Evolutionary conservation across 2,113 vertebrate genomes (phyloP).

Genomic region (Astatotilapia flaviijosephi): DNA sequence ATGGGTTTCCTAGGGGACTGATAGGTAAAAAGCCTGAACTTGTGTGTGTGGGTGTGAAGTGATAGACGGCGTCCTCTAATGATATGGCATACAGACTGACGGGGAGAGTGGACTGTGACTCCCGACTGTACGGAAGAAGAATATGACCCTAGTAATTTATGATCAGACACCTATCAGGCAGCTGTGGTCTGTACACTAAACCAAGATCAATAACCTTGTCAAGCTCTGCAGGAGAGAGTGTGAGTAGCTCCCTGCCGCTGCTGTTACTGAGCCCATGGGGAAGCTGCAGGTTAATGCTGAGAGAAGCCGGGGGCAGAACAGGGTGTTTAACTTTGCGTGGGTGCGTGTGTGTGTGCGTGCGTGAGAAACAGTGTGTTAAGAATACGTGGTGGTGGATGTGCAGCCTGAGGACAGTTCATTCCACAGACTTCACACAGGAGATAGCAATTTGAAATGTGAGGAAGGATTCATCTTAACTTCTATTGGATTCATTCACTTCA

Average conservation of each 20-base stretch:
- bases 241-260: not conserved
- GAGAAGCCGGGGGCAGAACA: not conserved
- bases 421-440: constrained; percentile 1
- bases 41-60: not conserved
- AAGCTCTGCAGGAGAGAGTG: not conserved
- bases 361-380: not conserved
- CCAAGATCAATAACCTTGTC: constrained; percentile 27
- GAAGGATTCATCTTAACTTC: not conserved
- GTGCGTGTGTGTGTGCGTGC: not conserved
- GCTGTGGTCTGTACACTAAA: constrained; percentile 1
- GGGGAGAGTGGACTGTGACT: not conserved
- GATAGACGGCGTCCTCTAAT: not conserved
- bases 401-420: not conserved
- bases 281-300: not conserved
- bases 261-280: not conserved
- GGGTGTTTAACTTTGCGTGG: not conserved
- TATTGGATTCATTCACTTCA: not conserved
- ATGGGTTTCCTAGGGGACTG: not conserved
- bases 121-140: not conserved
- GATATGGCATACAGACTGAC: not conserved
- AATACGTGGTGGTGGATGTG: not conserved
- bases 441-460: constrained; percentile 9
- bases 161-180: constrained; percentile 9
- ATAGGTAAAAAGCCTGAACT: not conserved
- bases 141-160: not conserved